Evolutionary conservation across 1,140 invertebrate genomes (phyloP), one percentile per base, ranked within the genome.

Genomic region (Xylocopa sonorina): DNA sequence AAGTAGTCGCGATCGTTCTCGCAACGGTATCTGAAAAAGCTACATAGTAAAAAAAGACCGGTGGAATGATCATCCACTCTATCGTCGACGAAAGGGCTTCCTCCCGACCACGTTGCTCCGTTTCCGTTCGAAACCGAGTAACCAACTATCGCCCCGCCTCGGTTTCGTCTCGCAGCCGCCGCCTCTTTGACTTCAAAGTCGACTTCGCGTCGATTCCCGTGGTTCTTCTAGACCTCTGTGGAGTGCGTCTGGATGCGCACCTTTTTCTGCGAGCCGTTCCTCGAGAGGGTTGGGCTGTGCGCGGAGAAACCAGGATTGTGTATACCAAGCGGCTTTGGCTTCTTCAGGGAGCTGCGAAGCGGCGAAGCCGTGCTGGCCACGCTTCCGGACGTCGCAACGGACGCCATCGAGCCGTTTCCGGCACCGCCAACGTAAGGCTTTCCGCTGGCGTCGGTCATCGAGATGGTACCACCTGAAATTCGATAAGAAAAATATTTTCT

Each of bases 221-320:
- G 6, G 34, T 14, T 2, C 4, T 27, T 10, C 93, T 93, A 97
- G 51, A 97, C 97, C 89, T 97, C 97, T 3, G 97, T 98, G 81
- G 96, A 97, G 85, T 97, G 96, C 21, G 97, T 97, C 89, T 98
- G 96, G 92, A 98, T 97, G 32, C 97, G 94, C 18, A 98, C 97
- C 93, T 97, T 97, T 88, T 97, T 97, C 78, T 97, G 95, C 83
- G 96, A 97, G 1, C 96, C 96, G 84, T 97, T 97, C 53, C 97
- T 94, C 32, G 95, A 95, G 18, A 97, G 92, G 0, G 96, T 96
- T 2, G 96, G 97, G 16, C 96, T 97, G 74, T 96, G 95, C 1
- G 96, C 95, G 2, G 96, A 96, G 84, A 96, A 97, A 27, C 96
- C 97, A 0, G 96, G 97, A 93, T 98, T 97, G 79, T 97, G 96